Evolutionary conservation across 2,113 vertebrate species (phyloP).

Genomic region (Engraulis encrasicolus): DNA sequence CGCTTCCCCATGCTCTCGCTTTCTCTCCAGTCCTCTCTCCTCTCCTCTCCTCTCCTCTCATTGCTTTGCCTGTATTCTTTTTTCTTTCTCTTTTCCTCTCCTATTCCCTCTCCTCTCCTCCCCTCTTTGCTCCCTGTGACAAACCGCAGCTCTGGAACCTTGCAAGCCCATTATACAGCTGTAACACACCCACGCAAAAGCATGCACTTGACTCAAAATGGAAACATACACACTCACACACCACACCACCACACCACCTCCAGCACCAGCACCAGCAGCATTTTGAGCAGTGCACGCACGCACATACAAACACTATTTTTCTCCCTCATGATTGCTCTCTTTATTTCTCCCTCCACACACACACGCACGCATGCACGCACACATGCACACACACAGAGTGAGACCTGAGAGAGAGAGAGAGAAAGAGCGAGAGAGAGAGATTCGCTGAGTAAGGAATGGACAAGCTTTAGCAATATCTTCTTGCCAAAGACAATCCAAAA

Average conservation of each 20-base stretch:
- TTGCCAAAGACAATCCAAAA: neutral
- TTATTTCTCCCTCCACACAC: neutral
- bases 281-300: neutral
- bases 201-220: neutral
- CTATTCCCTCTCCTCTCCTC: too few relatives aligned
- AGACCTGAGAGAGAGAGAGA: too few relatives aligned
- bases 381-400: neutral
- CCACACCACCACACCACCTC: too few relatives aligned
- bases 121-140: too few relatives aligned
- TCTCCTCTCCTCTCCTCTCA: too few relatives aligned
- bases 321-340: too few relatives aligned
- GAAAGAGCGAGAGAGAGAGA: too few relatives aligned
- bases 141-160: neutral
- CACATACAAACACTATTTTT: neutral
- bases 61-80: too few relatives aligned
- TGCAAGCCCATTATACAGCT: neutral
- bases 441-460: neutral
- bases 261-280: too few relatives aligned
- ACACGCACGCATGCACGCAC: neutral
- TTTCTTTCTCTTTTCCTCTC: too few relatives aligned
- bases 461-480: neutral
- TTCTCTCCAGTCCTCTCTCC: too few relatives aligned
- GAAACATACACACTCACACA: neutral
- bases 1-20: too few relatives aligned
- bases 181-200: neutral